These are phyloP conservation scores for Drosophila stalkeri DNA, from an alignment of 2,888 invertebrate genomes.

Conservation along the genomic window DNA sequence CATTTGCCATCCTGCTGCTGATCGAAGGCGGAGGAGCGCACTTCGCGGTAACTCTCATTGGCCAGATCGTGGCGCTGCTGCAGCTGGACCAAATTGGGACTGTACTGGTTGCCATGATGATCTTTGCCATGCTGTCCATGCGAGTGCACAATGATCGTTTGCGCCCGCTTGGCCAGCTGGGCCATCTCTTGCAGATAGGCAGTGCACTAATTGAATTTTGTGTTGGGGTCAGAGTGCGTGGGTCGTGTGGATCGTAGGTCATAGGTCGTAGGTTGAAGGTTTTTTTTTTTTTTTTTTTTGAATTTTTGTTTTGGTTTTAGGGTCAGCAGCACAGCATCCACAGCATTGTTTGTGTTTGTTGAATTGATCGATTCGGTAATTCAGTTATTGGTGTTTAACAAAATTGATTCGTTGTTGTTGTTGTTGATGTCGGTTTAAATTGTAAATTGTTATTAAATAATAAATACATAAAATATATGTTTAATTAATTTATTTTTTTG, in stretches of 20 bases:
- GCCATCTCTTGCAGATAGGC: conserved; percentile 85
- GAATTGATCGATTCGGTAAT: conserved; percentile 16
- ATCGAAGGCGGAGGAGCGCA: conserved; percentile 64
- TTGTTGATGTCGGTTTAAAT: conserved; percentile 36
- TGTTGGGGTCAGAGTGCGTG: conserved; percentile 15
- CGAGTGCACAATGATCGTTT: conserved; percentile 83
- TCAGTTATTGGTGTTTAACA: conserved; percentile 26
- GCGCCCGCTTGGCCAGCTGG: conserved; percentile 82
- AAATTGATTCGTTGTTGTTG: conserved; percentile 2
- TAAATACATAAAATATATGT: conserved; percentile 45
- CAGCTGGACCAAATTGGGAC: conserved; percentile 75
- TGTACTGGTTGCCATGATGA: conserved; percentile 76
- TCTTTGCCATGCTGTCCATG: conserved; percentile 77
- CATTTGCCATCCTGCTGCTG: conserved; percentile 72
- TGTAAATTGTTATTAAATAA: conserved; percentile 69
- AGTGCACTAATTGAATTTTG: conserved; percentile 69
- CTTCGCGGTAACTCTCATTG: conserved; percentile 85
- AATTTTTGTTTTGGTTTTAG: not conserved
- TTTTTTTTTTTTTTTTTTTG: not conserved
- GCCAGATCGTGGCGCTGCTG: conserved; percentile 70
- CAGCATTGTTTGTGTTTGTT: conserved; percentile 16
- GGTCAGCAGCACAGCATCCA: conserved; percentile 25
- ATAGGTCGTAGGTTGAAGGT: not conserved
- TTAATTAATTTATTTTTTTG: no score
- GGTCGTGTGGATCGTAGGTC: conserved; percentile 2